Base-by-base conservation (phyloP, 2,888 invertebrate genomes). In the Trissoscelio sp. region DNA sequence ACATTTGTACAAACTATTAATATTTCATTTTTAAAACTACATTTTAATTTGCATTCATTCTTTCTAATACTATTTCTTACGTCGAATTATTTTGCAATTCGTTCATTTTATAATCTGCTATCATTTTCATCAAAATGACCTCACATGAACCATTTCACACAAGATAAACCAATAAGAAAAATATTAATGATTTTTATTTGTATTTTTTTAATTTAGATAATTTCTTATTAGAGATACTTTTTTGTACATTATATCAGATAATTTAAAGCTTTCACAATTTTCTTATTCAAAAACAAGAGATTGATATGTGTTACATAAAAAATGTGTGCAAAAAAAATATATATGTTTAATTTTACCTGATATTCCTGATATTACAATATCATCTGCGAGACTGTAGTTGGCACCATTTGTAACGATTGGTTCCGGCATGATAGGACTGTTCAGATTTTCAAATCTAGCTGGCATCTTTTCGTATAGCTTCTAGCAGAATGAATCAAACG, bases 301-400 rank as follows among this genome's bases (percentile, higher is more conserved):
- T n/a, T n/a, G n/a, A n/a, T n/a, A n/a, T n/a, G n/a, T n/a, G n/a
- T n/a, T n/a, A n/a, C n/a, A n/a, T n/a, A n/a, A n/a, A n/a, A n/a
- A n/a, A n/a, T n/a, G n/a, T n/a, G n/a, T n/a, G n/a, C n/a, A n/a
- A 5, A 3, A 28, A 28, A 5, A 28, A 28, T 28, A 28, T 28
- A 28, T 28, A 28, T 6, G 6, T 28, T 28, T 3, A 28, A 28
- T 5, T 34, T 34, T 24, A 85, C 93, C 92, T 70, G 97, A 96
- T 86, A 97, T 93, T 16, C 97, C 97, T 57, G 95, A 94, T 88
- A 97, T 95, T 87, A 97, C 96, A 86, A 97, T 93, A 77, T 95
- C 95, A 83, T 95, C 95, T 55, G 92, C 92, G 64, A 89, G 85
- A 31, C 69, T 81, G 82, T 88, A 86, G n/a, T 88, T 72, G 57